Percentiles rank a stretch among this genome's conserved stretches.
phyloP scores from a whole-genome alignment of 2,797 vertebrate species.

The Leptoclinus maculatus region DNA sequence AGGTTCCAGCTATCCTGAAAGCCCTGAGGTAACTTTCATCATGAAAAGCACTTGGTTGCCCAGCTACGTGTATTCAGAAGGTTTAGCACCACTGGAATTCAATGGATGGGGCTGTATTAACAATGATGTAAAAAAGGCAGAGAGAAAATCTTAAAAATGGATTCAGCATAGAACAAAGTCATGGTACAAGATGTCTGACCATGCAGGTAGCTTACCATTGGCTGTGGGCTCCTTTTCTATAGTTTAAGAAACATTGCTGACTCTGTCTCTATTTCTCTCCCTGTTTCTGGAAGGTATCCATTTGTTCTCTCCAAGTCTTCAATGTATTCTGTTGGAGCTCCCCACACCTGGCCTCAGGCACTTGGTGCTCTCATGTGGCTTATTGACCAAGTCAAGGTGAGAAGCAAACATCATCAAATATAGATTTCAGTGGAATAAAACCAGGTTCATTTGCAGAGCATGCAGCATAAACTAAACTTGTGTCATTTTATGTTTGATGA shows the following conservation, averaged over 20 bases:
- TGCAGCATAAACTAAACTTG: background rate
- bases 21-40: conserved; percentile 86
- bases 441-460: background rate
- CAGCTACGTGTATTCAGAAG: background rate
- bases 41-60: background rate
- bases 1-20: conserved; percentile 92
- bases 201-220: background rate
- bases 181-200: background rate
- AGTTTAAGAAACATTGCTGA: conserved; percentile 7
- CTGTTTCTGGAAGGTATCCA: conserved; percentile 87
- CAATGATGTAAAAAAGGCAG: background rate
- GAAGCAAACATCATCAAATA: background rate
- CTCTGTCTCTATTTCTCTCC: conserved; percentile 5
- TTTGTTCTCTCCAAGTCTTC: conserved; percentile 95
- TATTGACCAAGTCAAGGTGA: conserved; percentile 94
- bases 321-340: conserved; percentile 97
- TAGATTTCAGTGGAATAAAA: background rate
- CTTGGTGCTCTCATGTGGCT: conserved; percentile 94
- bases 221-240: background rate
- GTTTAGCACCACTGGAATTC: background rate
- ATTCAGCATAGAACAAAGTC: background rate
- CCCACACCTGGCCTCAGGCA: conserved; percentile 97
- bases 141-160: background rate
- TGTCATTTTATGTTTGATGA: background rate
- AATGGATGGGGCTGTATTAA: background rate